A percentile compares a stretch with the other conserved stretches of the same genome.
These are phyloP conservation scores for Lichenostomus cassidix DNA, from an alignment of 2,113 vertebrate genomes.

Conservation along the genomic window DNA sequence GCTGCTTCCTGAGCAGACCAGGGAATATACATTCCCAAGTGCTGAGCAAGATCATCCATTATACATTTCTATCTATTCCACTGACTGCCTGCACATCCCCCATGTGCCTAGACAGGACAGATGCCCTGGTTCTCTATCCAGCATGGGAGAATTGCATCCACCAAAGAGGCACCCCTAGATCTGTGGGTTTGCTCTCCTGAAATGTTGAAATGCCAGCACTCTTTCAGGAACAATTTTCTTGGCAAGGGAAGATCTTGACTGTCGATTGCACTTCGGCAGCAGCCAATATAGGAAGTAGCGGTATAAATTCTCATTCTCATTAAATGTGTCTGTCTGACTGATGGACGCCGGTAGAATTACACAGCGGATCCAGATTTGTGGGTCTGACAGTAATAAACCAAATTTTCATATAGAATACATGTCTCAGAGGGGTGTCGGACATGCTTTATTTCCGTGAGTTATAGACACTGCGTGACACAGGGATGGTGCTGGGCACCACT, in stretches of 20 bases:
- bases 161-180: not conserved
- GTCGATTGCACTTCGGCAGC: constrained; percentile 42
- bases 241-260: constrained; percentile 43
- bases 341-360: constrained; percentile 77
- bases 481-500: constrained; percentile 25
- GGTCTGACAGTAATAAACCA: constrained; percentile 80
- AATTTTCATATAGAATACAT: constrained; percentile 85
- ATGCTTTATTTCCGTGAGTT: constrained; percentile 81
- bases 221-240: constrained; percentile 61
- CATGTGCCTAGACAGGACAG: not conserved
- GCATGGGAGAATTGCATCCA: not conserved
- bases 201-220: not conserved
- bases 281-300: constrained; percentile 61
- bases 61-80: constrained; percentile 11
- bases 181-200: not conserved
- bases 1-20: not conserved
- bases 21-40: constrained; percentile 9
- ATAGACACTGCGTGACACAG: constrained; percentile 61
- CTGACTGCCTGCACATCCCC: not conserved
- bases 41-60: constrained; percentile 37
- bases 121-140: not conserved
- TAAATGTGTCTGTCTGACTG: constrained; percentile 79
- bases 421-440: constrained; percentile 69
- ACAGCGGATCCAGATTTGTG: constrained; percentile 79
- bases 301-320: constrained; percentile 78